Evolutionary conservation across 2,797 vertebrate genomes (phyloP), one percentile per base, ranked within the genome.

Genomic region (Antennarius maculatus): DNA sequence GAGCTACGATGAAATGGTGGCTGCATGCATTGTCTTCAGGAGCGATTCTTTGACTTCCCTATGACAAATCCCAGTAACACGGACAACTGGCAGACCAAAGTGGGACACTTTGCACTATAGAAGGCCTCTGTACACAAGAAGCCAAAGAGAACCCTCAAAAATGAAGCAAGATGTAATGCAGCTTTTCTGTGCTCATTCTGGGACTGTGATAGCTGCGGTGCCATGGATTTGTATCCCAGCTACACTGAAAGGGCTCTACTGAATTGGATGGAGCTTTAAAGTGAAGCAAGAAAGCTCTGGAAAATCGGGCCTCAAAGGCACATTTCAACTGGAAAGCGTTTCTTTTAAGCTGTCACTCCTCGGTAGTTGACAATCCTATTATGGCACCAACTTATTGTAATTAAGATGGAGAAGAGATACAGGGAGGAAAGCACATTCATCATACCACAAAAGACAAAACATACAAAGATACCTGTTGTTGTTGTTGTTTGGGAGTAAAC

Each of bases 191-290:
- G 91, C 92, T 92, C 89, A 89, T 93, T 93, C 87, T 89, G 84
- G 89, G 82, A 82, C 90, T 89, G 88, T 92, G 92, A 92, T 93
- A 91, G 92, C 89, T 91, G 91, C 86, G 75, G 86, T 83, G 83
- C 86, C 90, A 87, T 92, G 92, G 92, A 93, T 95, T 94, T 94
- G 92, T 94, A 92, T 93, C 93, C 93, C 89, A 79, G 92, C 91
- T 93, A 92, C 93, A 92, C 88, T 94, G 90, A 94, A 94, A 93
- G 89, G 91, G 77, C 85, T 43, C 42, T 54, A 80, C 85, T 85
- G 89, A 93, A 93, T 93, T 93, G 94, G 92, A 94, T 92, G 88
- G 86, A 92, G 91, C 91, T 93, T 94, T 91, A 94, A 94, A 93
- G 93, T 93, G 91, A 92, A 93, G 89, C 89, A 91, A 90, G 86